Evolutionary conservation across 2,797 vertebrate genomes (phyloP).

Genomic region (Enteromius afrohamiltoni): DNA sequence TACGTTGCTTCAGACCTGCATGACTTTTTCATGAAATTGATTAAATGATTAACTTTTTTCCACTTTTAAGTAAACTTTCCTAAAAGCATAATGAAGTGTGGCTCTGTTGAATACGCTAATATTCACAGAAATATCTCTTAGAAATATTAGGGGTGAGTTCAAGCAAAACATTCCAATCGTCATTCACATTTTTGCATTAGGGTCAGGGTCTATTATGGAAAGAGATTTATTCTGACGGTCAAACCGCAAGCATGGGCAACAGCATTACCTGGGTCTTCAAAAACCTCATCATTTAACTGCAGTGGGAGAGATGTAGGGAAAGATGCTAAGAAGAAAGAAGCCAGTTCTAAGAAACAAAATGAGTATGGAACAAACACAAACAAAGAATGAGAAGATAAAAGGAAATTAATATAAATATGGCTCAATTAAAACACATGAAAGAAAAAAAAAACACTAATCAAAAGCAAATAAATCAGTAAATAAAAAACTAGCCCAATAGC

Average conservation of each 20-base stretch:
- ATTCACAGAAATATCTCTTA: neutral
- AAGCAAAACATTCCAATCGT: slow-evolving; percentile 27
- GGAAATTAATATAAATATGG: neutral
- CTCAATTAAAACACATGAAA: neutral
- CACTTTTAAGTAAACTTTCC: neutral
- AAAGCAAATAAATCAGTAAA: neutral
- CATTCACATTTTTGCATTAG: slow-evolving; percentile 11
- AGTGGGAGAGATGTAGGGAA: slow-evolving; percentile 72
- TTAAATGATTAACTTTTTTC: neutral
- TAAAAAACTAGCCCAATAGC: slow-evolving; percentile 16
- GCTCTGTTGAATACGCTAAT: neutral
- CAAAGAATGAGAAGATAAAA: slow-evolving; percentile 36
- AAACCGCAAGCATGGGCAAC: slow-evolving; percentile 30
- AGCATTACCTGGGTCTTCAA: slow-evolving; percentile 75
- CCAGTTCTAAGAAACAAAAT: slow-evolving; percentile 67
- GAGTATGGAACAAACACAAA: slow-evolving; percentile 51
- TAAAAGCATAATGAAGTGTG: neutral
- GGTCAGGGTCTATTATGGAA: slow-evolving; percentile 11
- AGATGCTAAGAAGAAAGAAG: slow-evolving; percentile 74
- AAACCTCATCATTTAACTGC: slow-evolving; percentile 73
- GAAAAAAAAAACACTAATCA: neutral
- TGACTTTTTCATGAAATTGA: neutral
- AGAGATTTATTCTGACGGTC: neutral
- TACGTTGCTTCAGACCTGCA: neutral
- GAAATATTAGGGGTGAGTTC: slow-evolving; percentile 8